Base-by-base conservation (phyloP, 2,113 vertebrate genomes). In the Camelus bactrianus region DNA sequence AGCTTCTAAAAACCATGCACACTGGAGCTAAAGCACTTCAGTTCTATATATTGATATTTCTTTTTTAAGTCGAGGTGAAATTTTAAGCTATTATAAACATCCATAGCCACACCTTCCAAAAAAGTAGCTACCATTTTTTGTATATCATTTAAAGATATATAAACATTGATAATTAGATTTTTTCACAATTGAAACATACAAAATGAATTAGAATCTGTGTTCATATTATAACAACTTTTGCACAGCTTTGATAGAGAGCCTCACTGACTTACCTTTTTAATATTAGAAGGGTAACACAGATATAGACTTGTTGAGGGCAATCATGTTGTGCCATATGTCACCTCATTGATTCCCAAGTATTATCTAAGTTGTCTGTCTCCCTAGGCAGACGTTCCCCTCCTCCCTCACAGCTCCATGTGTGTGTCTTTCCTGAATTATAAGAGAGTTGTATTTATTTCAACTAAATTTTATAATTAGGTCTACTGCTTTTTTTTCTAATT, bases 161-260 rank as follows among this genome's bases (percentile, higher is more conserved):
- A 77, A 70, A 70, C 4, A 17, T 1, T 72, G 12, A 8, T 64
- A 35, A 35, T 35, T 83, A 2, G 2, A 65, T 67, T 89, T 67
- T 13, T 81, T 70, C 52, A 75, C 20, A 75, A 24, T 42, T 60
- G 14, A 35, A 65, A 65, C 6, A 89, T 46, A 76, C 5, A 64
- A 72, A 80, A 76, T 77, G 62, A 80, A 73, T 42, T 95, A 76
- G 24, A 77, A 79, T 93, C 35, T 77, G 35, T 69, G 19, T 77
- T 90, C 22, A 69, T 54, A 73, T 56, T 60, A 22, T 84, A 72
- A 86, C 19, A 72, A 50, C 4, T 69, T 85, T 46, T 76, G 9
- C 9, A 87, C 4, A 93, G 7, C 3, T 77, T 72, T 72, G 32
- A 32, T 79, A 83, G 12, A 81, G 30, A 32, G 22, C 9, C 30